phyloP scores from a whole-genome alignment of 2,113 vertebrate species.

The Actenoides lindsayi region DNA sequence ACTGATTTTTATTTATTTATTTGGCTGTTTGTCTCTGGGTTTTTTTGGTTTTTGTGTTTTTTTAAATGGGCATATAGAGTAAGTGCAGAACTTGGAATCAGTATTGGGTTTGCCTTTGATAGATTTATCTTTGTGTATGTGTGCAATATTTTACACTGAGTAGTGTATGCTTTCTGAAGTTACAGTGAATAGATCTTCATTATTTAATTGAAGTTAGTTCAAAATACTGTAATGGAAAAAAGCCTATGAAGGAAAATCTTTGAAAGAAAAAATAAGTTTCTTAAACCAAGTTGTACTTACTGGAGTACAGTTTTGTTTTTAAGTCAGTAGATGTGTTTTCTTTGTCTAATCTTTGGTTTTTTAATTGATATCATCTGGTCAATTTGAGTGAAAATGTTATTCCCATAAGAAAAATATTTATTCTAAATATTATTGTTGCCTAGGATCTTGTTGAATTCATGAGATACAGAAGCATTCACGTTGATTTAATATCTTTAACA shows the following conservation, averaged over 20 bases:
- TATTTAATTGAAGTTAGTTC: neutral
- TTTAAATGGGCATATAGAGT: neutral
- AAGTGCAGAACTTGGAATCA: neutral
- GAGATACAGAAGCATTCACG: slow-evolving; percentile 38
- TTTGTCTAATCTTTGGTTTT: slow-evolving; percentile 25
- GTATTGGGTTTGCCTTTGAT: neutral
- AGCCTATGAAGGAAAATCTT: neutral
- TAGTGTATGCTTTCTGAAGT: neutral
- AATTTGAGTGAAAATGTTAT: slow-evolving; percentile 51
- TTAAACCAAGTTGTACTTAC: neutral
- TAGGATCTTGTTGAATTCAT: slow-evolving; percentile 60
- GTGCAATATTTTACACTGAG: neutral
- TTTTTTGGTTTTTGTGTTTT: neutral
- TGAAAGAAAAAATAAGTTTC: neutral
- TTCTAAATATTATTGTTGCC: slow-evolving; percentile 70
- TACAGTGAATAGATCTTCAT: neutral
- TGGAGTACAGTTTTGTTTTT: neutral
- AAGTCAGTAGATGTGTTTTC: slow-evolving; percentile 1
- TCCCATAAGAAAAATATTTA: slow-evolving; percentile 58
- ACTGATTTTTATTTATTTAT: slow-evolving; percentile 22
- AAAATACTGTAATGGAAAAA: neutral
- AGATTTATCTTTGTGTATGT: neutral
- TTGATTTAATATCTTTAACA: slow-evolving; percentile 43
- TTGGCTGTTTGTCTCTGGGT: neutral
- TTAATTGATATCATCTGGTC: slow-evolving; percentile 60